These are phyloP conservation scores for Atethmia centrago DNA, from an alignment of 2,888 invertebrate genomes.

Conservation along the genomic window DNA sequence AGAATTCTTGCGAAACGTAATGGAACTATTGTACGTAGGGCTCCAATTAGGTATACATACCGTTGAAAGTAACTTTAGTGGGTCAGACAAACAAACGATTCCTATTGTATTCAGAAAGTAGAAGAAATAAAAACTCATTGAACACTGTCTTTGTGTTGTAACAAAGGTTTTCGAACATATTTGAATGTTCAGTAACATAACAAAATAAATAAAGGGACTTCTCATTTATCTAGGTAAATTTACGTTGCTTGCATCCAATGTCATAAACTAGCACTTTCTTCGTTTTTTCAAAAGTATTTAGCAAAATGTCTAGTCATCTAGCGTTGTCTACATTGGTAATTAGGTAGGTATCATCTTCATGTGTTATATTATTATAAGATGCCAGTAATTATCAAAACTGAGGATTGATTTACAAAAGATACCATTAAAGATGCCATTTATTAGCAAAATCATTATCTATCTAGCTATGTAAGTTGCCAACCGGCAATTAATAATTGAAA, in stretches of 20 bases:
- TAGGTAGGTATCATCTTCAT: too few relatives aligned
- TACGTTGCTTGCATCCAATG: not conserved
- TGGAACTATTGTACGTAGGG: slow-evolving; percentile 35
- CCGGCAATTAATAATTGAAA: not conserved
- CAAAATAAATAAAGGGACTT: slow-evolving; percentile 17
- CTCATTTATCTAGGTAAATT: slow-evolving; percentile 9
- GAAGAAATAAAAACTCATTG: slow-evolving; percentile 51
- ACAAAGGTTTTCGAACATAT: slow-evolving; percentile 29
- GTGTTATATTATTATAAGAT: not conserved
- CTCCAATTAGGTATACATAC: slow-evolving; percentile 41
- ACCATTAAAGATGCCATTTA: not conserved
- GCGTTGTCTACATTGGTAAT: not conserved
- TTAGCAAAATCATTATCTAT: too few relatives aligned
- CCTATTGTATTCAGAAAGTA: slow-evolving; percentile 51
- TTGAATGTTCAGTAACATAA: slow-evolving; percentile 12
- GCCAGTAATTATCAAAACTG: not conserved
- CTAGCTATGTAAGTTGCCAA: not conserved
- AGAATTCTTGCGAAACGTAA: slow-evolving; percentile 31
- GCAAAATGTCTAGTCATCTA: not conserved
- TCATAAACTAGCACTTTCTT: not conserved
- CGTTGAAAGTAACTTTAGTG: slow-evolving; percentile 44
- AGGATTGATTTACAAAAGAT: not conserved
- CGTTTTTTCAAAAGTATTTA: not conserved
- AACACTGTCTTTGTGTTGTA: slow-evolving; percentile 31
- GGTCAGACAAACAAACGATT: slow-evolving; percentile 55